Evolutionary conservation across 2,113 vertebrate genomes (phyloP).

Genomic region (Mixornis gularis): DNA sequence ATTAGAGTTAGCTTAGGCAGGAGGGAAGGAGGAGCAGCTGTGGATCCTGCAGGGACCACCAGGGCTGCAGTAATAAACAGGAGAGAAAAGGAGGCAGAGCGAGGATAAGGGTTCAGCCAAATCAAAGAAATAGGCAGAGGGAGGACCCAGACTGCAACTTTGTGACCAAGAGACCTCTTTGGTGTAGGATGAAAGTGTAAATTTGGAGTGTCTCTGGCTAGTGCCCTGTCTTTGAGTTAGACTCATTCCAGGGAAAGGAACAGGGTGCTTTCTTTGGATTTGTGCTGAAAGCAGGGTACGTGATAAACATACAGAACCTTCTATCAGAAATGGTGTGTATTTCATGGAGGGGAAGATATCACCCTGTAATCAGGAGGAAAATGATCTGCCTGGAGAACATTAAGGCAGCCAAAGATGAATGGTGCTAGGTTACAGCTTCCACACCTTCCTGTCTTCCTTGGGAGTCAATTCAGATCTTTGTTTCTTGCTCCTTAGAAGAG

Average conservation of each 20-base stretch:
- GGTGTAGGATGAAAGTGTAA: neutral
- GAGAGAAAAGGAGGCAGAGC: neutral
- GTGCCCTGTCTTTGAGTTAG: neutral
- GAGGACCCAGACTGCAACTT: neutral
- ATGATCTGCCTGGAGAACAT: neutral
- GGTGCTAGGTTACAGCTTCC: neutral
- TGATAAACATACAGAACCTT: neutral
- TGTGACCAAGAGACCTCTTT: neutral
- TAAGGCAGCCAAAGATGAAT: neutral
- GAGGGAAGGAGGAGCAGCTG: neutral
- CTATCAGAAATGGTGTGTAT: neutral
- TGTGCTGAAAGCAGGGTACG: neutral
- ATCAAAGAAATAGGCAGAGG: neutral
- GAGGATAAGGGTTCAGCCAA: neutral
- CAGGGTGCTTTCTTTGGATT: neutral
- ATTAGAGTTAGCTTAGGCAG: slow-evolving; percentile 6
- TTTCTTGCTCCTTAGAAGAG: neutral
- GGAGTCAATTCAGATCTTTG: neutral
- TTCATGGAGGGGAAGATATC: neutral
- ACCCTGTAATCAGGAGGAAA: neutral
- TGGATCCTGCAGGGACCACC: neutral
- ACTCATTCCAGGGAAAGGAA: neutral
- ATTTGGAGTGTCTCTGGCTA: neutral
- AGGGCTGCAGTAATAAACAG: neutral
- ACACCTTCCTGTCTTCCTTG: neutral